A percentile compares a stretch with the other conserved stretches of the same genome.
These are phyloP conservation scores for Puntigrus tetrazona DNA, from an alignment of 2,113 vertebrate species.

Conservation along the genomic window DNA sequence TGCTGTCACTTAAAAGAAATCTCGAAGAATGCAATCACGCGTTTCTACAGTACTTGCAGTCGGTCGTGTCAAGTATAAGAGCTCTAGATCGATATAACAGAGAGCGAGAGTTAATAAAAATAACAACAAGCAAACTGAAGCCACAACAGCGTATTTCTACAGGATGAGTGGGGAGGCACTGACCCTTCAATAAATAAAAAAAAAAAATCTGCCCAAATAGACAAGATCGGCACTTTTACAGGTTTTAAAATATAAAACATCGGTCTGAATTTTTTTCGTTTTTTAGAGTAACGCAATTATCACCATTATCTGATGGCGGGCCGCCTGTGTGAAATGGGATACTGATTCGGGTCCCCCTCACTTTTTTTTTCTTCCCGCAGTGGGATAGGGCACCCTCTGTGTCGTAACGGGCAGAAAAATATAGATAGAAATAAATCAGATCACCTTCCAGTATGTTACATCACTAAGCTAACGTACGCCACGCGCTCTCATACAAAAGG, in stretches of 20 bases:
- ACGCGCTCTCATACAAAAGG: conserved; percentile 15
- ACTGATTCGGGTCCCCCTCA: conserved; percentile 6
- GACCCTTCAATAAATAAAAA: conserved; percentile 16
- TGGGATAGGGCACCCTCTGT: not conserved
- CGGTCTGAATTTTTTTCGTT: not conserved
- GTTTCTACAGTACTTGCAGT: conserved; percentile 67
- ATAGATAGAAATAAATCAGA: conserved; percentile 14
- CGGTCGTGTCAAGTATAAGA: conserved; percentile 38
- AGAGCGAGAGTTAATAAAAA: conserved; percentile 43
- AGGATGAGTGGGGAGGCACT: conserved; percentile 8
- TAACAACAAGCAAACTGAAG: not conserved
- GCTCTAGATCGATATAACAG: conserved; percentile 6
- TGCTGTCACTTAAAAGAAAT: not conserved
- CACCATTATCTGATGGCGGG: not conserved
- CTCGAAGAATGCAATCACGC: not conserved
- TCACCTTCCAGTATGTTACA: conserved; percentile 17
- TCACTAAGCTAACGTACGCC: not conserved
- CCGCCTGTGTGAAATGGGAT: not conserved
- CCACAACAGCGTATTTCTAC: not conserved
- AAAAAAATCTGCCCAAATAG: not conserved
- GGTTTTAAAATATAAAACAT: not conserved
- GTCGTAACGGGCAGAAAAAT: not conserved
- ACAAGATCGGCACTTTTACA: not conserved
- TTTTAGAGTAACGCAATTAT: not conserved
- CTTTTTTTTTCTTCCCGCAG: not conserved